Evolutionary conservation across 2,888 invertebrate genomes (phyloP), one percentile per base, ranked within the genome.

Genomic region (Catocala nupta): DNA sequence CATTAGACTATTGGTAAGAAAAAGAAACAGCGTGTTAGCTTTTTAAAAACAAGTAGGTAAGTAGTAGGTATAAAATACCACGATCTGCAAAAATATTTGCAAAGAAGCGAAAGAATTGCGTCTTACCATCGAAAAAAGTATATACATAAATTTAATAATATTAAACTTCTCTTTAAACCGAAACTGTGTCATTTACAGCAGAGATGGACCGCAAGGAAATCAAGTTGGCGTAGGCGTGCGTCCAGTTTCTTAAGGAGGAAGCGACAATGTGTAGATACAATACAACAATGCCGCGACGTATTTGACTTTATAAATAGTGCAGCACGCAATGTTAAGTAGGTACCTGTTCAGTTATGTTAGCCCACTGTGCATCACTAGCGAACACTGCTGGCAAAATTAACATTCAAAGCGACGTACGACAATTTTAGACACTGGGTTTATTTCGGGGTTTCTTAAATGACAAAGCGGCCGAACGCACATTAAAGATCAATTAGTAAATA

Each of bases 241-340:
- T 85, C 82, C 84, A 83, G 81, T 83, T 84, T 83, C 84, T 79
- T 83, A 83, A 85, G 81, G 84, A 91, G 92, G 92, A 92, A 91
- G 82, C 85, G 83, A 76, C 86, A 56, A 63, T 76, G 82, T 79
- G 77, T 80, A 87, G 73, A 81, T 78, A 88, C 93, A 92, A 91
- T 93, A 90, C 90, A 92, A 93, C 91, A 93, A 92, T 93, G 89
- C 86, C 81, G 77, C 81, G 84, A 85, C 88, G 84, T 86, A 91
- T 91, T 90, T 87, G 88, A 90, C 89, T 92, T 92, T 90, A 92
- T 90, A 92, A 92, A 92, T 92, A 92, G 88, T 90, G 86, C 83
- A 85, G 79, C 79, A 73, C 81, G 83, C 78, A 84, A 82, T 84
- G 81, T 80, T 79, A 81, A 80, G 76, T 79, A 25, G 25, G 25